A percentile compares a stretch with the other conserved stretches of the same genome.
These are phyloP conservation scores for Platycnemis pennipes DNA, from an alignment of 2,888 invertebrate genomes.

Conservation along the genomic window DNA sequence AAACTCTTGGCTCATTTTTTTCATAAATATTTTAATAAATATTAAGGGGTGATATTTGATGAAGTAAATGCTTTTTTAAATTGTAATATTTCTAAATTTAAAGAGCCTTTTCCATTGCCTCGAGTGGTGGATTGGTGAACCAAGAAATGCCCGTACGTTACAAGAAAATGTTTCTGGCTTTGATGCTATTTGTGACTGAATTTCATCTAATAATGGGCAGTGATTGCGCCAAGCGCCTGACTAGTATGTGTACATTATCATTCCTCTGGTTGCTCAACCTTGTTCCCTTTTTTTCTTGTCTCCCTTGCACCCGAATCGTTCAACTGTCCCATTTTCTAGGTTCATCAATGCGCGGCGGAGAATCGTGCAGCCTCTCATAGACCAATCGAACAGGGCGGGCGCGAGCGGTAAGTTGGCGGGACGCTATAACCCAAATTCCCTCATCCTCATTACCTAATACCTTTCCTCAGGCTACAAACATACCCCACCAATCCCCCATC, in stretches of 20 bases:
- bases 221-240: not conserved
- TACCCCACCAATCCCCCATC: not conserved
- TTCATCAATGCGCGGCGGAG: constrained; percentile 83
- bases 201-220: not conserved
- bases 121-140: no score
- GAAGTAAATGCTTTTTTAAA: no score
- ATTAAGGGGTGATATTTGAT: no score
- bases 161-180: not conserved
- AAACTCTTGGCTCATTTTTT: not conserved
- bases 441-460: constrained; percentile 75
- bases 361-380: constrained; percentile 84
- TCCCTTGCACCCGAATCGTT: not conserved
- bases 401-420: constrained; percentile 75
- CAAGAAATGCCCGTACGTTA: not conserved
- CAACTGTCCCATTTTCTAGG: constrained; percentile 76
- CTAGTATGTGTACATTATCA: not conserved
- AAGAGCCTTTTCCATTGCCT: no score
- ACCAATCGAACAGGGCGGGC: constrained; percentile 83
- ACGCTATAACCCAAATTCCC: constrained; percentile 70
- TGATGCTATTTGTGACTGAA: not conserved
- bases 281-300: not conserved
- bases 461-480: constrained; percentile 21
- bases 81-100: no score
- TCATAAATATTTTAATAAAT: no score
- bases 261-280: not conserved